Evolutionary conservation across 2,888 invertebrate genomes (phyloP), one percentile per base, ranked within the genome.

Genomic region (Rhamnusium bicolor): DNA sequence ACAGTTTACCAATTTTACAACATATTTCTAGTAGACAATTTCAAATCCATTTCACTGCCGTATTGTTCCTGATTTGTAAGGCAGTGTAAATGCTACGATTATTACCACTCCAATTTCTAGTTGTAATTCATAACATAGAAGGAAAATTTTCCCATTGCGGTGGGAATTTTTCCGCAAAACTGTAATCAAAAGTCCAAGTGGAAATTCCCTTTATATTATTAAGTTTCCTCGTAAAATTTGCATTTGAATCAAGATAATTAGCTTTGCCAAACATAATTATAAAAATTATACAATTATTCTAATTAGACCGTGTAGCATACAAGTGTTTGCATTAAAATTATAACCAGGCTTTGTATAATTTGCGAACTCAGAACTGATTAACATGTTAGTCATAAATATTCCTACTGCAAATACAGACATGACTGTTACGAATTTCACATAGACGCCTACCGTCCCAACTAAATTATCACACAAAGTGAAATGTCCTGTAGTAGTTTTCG

Each of bases 351-450:
- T 79, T 82, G 81, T 78, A 78, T 81, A 82, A 81, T 81, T 81
- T 81, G 80, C 73, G 77, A 80, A 79, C 78, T 78, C 82, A 76
- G 78, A 81, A 76, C 81, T 82, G 80, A 82, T 83, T 83, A 82
- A 81, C 80, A 82, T 79, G 81, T 79, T 77, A 77, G 76, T 76
- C 77, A 82, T 83, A 83, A 83, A 83, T 81, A 83, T 83, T 79
- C 72, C 54, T 7, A 46, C 47, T 24, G 54, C 65, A 71, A 71
- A 71, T 54, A 71, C 24, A 27, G 51, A 12, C 69, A 3, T 61
- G 61, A 40, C 14, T 62, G 46, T 47, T 61, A 51, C n/a, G 21
- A 61, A 70, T 63, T 62, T 62, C 40, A 32, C 24, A 53, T 32
- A 58, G 49, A 49, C 32, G 24, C 12, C 51, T 51, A 40, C 63